A percentile compares a stretch with the other conserved stretches of the same genome.
These are phyloP conservation scores for Spisula solida DNA, from an alignment of 2,888 invertebrate genomes.

Conservation along the genomic window DNA sequence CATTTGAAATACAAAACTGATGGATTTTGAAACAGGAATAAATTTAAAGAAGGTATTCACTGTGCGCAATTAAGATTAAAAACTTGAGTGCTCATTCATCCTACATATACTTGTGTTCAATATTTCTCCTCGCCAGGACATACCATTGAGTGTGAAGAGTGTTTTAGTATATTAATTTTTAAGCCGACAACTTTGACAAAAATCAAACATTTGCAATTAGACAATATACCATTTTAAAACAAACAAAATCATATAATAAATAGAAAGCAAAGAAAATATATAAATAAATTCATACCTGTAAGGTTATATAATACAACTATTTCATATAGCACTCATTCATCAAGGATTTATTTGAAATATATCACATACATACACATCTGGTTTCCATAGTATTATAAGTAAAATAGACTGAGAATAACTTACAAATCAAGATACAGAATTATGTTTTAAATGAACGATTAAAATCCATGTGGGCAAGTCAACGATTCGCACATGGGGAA, in stretches of 20 bases:
- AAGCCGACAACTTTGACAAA: neutral
- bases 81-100: neutral
- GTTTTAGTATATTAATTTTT: neutral
- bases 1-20: slow-evolving; percentile 18
- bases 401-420: too few species aligned
- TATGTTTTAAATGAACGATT: too few species aligned
- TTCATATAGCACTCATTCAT: neutral
- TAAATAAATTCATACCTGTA: slow-evolving; percentile 21
- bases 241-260: slow-evolving; percentile 1
- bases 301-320: neutral
- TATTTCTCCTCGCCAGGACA: neutral
- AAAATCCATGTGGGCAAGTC: too few species aligned
- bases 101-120: neutral
- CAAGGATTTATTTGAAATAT: neutral
- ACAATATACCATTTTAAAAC: slow-evolving; percentile 22
- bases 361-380: too few species aligned
- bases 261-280: slow-evolving; percentile 17
- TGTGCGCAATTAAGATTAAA: slow-evolving; percentile 4
- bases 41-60: slow-evolving; percentile 6
- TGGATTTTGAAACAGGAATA: slow-evolving; percentile 5
- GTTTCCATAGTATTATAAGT: too few species aligned
- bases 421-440: too few species aligned
- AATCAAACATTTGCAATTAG: slow-evolving; percentile 8
- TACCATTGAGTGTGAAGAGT: neutral
- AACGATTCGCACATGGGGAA: too few species aligned